phyloP scores from a whole-genome alignment of 2,888 invertebrate species.

The Frankliniella fusca region DNA sequence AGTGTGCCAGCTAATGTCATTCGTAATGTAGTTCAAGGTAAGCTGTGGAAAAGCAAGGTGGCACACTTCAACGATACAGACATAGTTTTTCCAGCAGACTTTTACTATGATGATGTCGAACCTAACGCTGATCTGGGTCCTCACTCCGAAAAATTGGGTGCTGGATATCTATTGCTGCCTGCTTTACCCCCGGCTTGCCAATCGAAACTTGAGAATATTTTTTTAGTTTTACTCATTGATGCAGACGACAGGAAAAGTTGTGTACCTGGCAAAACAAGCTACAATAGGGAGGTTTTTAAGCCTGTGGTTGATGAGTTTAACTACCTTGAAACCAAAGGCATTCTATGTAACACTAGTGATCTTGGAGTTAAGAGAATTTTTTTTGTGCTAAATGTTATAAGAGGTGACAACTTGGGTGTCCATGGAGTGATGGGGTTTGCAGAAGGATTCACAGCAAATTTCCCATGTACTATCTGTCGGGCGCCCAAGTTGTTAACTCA shows the following conservation, averaged over 20 bases:
- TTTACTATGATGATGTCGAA: constrained; percentile 1
- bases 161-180: neutral
- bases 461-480: constrained; percentile 36
- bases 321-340: constrained; percentile 35
- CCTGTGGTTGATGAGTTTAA: constrained; percentile 36
- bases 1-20: neutral
- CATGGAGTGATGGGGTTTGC: constrained; percentile 37
- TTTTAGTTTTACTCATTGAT: neutral
- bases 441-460: constrained; percentile 35
- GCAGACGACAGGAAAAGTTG: neutral
- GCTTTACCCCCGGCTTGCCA: neutral
- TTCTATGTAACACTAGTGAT: constrained; percentile 33
- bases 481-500: constrained; percentile 32
- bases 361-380: constrained; percentile 31
- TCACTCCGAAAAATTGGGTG: neutral
- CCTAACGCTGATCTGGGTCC: neutral
- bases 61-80: neutral
- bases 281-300: constrained; percentile 32
- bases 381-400: constrained; percentile 35
- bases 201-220: neutral
- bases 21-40: neutral
- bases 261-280: constrained; percentile 33
- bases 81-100: neutral
- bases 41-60: neutral
- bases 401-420: constrained; percentile 38